Conservation (phyloP, 2,113 vertebrate species). For the Thamnaconus septentrionalis region DNA sequence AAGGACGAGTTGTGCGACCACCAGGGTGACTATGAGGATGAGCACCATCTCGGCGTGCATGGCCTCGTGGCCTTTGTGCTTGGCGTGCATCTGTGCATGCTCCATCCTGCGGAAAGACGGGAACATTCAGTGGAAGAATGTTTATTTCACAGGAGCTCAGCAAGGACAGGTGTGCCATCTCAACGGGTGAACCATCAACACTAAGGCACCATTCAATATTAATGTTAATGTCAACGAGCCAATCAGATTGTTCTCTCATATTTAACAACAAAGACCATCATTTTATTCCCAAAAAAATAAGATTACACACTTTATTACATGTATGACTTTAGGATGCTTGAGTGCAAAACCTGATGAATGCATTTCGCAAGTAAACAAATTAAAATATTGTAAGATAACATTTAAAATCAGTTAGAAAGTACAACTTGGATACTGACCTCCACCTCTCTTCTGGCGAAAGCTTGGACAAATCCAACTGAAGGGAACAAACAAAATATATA, state of each 20-base stretch:
- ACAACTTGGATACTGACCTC: slow-evolving; percentile 81
- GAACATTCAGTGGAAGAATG: slow-evolving; percentile 9
- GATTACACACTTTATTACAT: too few species aligned
- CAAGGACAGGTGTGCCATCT: not conserved
- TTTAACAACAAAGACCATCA: too few species aligned
- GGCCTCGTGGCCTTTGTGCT: slow-evolving; percentile 95
- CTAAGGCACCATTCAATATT: too few species aligned
- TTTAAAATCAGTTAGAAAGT: too few species aligned
- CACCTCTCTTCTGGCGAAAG: slow-evolving; percentile 94
- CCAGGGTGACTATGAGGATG: slow-evolving; percentile 95
- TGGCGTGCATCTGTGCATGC: slow-evolving; percentile 96
- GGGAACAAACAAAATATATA: slow-evolving; percentile 33
- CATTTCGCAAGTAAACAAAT: too few species aligned
- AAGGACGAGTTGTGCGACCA: slow-evolving; percentile 92
- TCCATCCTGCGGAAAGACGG: slow-evolving; percentile 81
- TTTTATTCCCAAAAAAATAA: too few species aligned
- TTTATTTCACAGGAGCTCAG: not conserved
- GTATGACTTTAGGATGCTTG: too few species aligned
- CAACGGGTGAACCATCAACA: too few species aligned
- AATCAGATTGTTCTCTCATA: too few species aligned
- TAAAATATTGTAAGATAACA: too few species aligned
- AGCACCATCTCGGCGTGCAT: slow-evolving; percentile 99
- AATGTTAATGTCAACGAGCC: too few species aligned
- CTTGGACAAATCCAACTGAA: slow-evolving; percentile 87
- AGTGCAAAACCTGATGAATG: too few species aligned